A percentile compares a stretch with the other conserved stretches of the same genome.
Evolutionary conservation across 2,888 invertebrate genomes (phyloP).

Genomic region (Penaeus monodon): DNA sequence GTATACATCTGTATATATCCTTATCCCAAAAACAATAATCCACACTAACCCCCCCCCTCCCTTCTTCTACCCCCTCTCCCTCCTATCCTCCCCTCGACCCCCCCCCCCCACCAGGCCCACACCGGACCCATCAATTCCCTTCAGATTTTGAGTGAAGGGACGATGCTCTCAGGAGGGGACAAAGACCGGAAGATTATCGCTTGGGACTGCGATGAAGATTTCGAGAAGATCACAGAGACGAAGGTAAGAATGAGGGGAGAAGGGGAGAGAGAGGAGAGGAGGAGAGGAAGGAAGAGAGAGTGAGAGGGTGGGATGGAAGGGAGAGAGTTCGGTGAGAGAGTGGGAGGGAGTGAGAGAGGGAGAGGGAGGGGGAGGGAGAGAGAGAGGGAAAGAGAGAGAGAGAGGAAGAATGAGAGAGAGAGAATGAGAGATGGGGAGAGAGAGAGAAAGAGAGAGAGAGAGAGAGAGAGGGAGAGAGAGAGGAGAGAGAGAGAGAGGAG

Average conservation of each 20-base stretch:
- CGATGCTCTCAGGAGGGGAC: slow-evolving; percentile 89
- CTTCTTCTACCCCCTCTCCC: neutral
- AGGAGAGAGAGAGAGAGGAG: neutral
- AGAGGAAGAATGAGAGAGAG: neutral
- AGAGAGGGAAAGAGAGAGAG: neutral
- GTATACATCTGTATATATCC: too few species aligned
- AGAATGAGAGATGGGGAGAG: neutral
- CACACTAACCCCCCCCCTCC: neutral
- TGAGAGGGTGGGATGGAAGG: neutral
- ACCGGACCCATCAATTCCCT: slow-evolving; percentile 88
- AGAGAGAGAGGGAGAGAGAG: too few species aligned
- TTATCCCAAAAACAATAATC: too few species aligned
- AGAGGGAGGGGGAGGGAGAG: slow-evolving; percentile 1
- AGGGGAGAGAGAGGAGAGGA: neutral
- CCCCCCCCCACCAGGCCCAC: slow-evolving; percentile 75
- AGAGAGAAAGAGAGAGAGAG: neutral
- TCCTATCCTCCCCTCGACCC: neutral
- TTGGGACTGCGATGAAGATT: slow-evolving; percentile 92
- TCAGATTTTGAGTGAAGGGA: slow-evolving; percentile 90
- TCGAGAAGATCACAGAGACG: slow-evolving; percentile 88
- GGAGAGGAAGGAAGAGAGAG: too few species aligned
- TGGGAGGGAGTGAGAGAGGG: neutral
- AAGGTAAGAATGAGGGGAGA: slow-evolving; percentile 75
- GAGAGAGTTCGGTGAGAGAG: neutral
- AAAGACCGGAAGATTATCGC: slow-evolving; percentile 90